Percentiles rank a stretch among this genome's conserved stretches.
Evolutionary conservation across 1,140 invertebrate genomes (phyloP).

Genomic region (Triops cancriformis): DNA sequence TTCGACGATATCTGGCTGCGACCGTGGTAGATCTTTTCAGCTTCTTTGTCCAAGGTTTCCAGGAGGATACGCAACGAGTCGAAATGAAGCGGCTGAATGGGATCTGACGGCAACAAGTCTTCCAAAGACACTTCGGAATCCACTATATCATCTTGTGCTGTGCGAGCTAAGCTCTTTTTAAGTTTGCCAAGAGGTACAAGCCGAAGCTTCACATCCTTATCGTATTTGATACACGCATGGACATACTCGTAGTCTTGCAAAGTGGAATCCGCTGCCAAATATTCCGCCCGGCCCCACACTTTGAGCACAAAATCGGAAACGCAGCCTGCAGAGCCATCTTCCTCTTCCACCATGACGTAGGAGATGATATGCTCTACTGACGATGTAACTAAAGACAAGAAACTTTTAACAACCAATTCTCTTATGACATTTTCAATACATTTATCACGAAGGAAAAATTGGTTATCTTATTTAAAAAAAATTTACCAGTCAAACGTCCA

Average conservation of each 20-base stretch:
- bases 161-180: constrained; percentile 14
- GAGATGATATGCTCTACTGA: constrained; percentile 78
- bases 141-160: constrained; percentile 59
- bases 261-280: constrained; percentile 49
- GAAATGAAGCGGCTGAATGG: constrained; percentile 60
- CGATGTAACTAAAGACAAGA: constrained; percentile 56
- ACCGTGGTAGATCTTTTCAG: constrained; percentile 55
- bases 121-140: constrained; percentile 59
- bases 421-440: too few relatives aligned
- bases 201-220: constrained; percentile 76
- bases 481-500: too few relatives aligned
- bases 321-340: constrained; percentile 55
- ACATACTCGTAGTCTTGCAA: constrained; percentile 87
- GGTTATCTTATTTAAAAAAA: too few relatives aligned
- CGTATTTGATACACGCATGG: constrained; percentile 85
- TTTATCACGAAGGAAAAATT: too few relatives aligned
- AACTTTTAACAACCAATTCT: too few relatives aligned
- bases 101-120: constrained; percentile 64
- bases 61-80: constrained; percentile 68
- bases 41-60: constrained; percentile 71
- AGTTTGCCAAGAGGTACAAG: constrained; percentile 36
- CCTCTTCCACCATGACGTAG: constrained; percentile 73
- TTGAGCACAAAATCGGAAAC: constrained; percentile 59
- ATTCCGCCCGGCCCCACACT: constrained; percentile 74
- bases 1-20: constrained; percentile 43